Base-by-base conservation (phyloP, 2,888 invertebrate genomes). In the Caenorhabditis becei region DNA sequence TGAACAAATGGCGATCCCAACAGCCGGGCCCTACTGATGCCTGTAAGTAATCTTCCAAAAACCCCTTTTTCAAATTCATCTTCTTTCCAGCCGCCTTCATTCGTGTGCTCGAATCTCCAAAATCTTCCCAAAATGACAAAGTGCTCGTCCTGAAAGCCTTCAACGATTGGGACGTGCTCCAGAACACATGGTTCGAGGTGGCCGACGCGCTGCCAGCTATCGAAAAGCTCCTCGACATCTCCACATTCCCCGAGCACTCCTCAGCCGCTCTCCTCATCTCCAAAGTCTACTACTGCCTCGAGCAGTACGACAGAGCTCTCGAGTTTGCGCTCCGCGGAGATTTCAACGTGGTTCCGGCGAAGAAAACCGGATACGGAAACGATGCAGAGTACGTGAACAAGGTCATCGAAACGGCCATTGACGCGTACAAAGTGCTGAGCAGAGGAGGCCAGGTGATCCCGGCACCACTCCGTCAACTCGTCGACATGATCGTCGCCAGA, bases 1-100 rank as follows among this genome's bases (percentile, higher is more conserved):
- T 84, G 54, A 84, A 84, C 41, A 66, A 80, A 58, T 84, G 83
- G 83, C 80, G 67, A 56, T 53, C 47, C 16, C 72, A 62, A 18
- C 63, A 53, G 49, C 77, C 77, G 37, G 83, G 82, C 1, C 62
- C 80, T 35, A 69, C 80, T 35, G 74, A 79, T 56, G 83, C 83
- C 11, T 53, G 70, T 77, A 32, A 37, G 69, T 51, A 41, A 2
- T 14, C 7, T 2, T 26, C 20, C 2, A 20, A 16, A 7, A 16
- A 14, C 1, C 18, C 8, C 23, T 32, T 32, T 10, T 7, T 7
- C 10, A 4, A 32, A 32, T 7, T 32, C 32, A 32, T 26, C 18
- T 41, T 32, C 5, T 37, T 67, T 56, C 10, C 20, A 49, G 28
- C 69, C 51, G 80, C 80, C 32, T 80, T 80, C 69, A 80, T 80